These are phyloP conservation scores for Aurelia coerulea DNA, from an alignment of 30 jellyfish, hydroid and myxozoan genomes.

Conservation along the genomic window DNA sequence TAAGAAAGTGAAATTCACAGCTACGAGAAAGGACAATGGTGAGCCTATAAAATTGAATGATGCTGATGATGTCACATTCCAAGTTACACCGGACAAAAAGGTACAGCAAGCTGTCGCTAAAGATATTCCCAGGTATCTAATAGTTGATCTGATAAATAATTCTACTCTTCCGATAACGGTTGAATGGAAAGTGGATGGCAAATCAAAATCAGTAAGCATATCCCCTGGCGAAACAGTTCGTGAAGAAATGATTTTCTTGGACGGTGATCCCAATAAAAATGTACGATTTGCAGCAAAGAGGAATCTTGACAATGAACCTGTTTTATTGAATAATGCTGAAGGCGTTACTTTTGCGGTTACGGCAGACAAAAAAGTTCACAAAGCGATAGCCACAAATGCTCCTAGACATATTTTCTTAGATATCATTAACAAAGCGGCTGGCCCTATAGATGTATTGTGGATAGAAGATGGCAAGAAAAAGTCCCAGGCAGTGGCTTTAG, in stretches of 20 bases:
- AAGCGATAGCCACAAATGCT: slow-evolving; percentile 7
- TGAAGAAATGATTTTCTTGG: neutral
- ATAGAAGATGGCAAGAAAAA: neutral
- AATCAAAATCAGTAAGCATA: neutral
- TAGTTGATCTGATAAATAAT: neutral
- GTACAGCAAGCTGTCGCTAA: neutral
- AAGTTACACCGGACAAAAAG: neutral
- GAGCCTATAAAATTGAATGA: neutral
- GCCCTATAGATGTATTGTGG: slow-evolving; percentile 18
- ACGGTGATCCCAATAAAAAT: neutral
- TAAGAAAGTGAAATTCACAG: neutral
- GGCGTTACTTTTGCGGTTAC: neutral
- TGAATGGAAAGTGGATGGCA: neutral
- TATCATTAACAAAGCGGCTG: slow-evolving; percentile 32
- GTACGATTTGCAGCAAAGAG: neutral
- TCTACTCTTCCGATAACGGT: neutral
- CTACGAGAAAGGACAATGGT: neutral
- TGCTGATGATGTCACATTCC: neutral
- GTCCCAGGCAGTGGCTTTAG: neutral
- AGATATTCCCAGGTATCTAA: neutral
- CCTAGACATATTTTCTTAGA: slow-evolving; percentile 15
- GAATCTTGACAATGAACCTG: neutral
- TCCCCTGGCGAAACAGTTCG: neutral
- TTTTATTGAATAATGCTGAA: neutral
- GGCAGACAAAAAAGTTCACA: neutral